phyloP scores from a whole-genome alignment of 2,797 vertebrate species.

The Enteromius treurensis region DNA sequence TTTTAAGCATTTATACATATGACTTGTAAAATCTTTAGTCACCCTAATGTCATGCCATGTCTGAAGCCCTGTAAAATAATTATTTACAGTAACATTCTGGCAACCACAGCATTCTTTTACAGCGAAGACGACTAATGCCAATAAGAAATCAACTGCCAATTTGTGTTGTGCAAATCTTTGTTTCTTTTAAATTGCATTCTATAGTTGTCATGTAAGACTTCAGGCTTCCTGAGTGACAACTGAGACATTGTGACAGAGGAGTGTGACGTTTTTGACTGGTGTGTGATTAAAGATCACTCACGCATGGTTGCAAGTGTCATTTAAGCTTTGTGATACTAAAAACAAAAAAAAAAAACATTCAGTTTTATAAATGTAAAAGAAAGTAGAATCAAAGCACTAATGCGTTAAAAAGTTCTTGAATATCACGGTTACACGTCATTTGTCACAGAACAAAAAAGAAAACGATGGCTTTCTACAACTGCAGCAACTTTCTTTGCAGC shows the following conservation, averaged over 20 bases:
- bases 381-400: constrained; percentile 12
- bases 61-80: background rate
- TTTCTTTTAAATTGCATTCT: background rate
- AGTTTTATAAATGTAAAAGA: background rate
- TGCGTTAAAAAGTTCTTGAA: constrained; percentile 10
- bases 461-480: background rate
- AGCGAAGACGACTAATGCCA: background rate
- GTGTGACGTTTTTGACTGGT: background rate
- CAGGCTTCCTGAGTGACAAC: background rate
- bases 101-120: background rate
- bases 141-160: background rate
- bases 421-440: background rate
- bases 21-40: background rate
- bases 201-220: background rate
- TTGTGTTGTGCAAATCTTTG: constrained; percentile 15
- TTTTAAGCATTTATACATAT: background rate
- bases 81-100: background rate
- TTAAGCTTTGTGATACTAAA: background rate
- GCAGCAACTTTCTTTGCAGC: background rate
- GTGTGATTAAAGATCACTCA: constrained; percentile 4
- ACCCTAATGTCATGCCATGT: background rate
- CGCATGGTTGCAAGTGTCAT: background rate
- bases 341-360: background rate
- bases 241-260: background rate
- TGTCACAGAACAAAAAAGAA: background rate